These are phyloP conservation scores for Cheirogaleus major DNA, from an alignment of 2,797 vertebrate species.

Conservation along the genomic window DNA sequence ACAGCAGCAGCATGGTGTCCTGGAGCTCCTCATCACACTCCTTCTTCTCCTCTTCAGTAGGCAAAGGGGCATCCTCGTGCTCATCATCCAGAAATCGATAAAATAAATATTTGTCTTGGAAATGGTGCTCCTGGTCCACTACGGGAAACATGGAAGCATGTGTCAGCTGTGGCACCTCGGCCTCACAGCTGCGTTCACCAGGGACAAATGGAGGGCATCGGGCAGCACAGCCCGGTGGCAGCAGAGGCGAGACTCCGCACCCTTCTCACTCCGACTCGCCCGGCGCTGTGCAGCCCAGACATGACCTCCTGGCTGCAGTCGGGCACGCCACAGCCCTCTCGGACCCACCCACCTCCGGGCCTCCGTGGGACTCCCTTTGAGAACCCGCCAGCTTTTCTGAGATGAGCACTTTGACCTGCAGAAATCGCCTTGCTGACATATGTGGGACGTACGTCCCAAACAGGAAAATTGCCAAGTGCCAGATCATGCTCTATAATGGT, in stretches of 20 bases:
- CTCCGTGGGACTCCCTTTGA: not conserved
- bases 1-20: conserved; percentile 95
- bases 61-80: conserved; percentile 90
- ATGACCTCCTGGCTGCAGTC: not conserved
- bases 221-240: not conserved
- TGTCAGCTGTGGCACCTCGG: not conserved
- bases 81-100: conserved; percentile 99
- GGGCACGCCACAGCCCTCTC: not conserved
- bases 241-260: not conserved
- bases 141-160: conserved; percentile 65
- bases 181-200: not conserved
- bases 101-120: conserved; percentile 99
- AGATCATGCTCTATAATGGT: not conserved
- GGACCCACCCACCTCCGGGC: not conserved
- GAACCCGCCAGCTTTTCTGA: conserved; percentile 52
- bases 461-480: not conserved
- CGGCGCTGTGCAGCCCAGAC: not conserved
- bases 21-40: conserved; percentile 96
- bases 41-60: conserved; percentile 93
- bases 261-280: not conserved
- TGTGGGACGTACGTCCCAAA: not conserved
- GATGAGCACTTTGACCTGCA: not conserved
- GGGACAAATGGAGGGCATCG: not conserved
- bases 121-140: conserved; percentile 97
- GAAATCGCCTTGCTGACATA: conserved; percentile 22